phyloP scores from a whole-genome alignment of 2,797 vertebrate genomes.

The Bryconaethiops microstoma region DNA sequence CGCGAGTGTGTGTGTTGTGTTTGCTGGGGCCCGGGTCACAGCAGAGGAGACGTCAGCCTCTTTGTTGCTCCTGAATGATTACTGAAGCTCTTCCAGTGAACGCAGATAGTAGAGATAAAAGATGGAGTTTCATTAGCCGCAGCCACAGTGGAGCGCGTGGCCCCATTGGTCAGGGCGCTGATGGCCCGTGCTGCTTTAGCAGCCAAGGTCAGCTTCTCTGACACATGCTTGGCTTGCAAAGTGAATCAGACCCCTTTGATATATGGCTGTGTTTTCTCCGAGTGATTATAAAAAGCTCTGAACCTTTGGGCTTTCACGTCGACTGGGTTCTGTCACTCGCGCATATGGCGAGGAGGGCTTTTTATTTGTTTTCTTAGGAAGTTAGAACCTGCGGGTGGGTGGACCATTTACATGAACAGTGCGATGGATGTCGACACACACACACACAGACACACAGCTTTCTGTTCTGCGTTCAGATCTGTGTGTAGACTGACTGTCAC shows the following conservation, averaged over 20 bases:
- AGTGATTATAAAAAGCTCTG: conserved; percentile 22
- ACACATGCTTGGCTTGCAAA: conserved; percentile 34
- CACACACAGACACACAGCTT: too few species aligned
- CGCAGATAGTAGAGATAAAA: conserved; percentile 45
- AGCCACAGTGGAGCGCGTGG: conserved; percentile 25
- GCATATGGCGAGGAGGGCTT: neutral
- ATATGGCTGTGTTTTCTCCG: conserved; percentile 32
- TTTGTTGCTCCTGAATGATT: conserved; percentile 50
- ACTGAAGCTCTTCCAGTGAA: conserved; percentile 38
- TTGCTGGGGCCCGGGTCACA: conserved; percentile 30
- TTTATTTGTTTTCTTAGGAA: neutral
- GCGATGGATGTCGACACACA: neutral
- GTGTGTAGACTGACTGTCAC: neutral
- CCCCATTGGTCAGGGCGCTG: conserved; percentile 21
- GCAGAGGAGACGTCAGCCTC: conserved; percentile 44
- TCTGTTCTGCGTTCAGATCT: neutral
- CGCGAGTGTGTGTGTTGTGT: conserved; percentile 12
- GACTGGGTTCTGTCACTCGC: neutral
- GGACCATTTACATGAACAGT: neutral
- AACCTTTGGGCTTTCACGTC: neutral
- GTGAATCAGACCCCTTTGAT: conserved; percentile 30
- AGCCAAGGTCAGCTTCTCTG: conserved; percentile 44
- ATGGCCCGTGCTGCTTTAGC: conserved; percentile 22
- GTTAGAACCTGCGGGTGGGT: conserved; percentile 1
- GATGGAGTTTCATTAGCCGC: conserved; percentile 32